Base-by-base conservation (phyloP, 1,140 invertebrate species). In the Oryctes rhinoceros region DNA sequence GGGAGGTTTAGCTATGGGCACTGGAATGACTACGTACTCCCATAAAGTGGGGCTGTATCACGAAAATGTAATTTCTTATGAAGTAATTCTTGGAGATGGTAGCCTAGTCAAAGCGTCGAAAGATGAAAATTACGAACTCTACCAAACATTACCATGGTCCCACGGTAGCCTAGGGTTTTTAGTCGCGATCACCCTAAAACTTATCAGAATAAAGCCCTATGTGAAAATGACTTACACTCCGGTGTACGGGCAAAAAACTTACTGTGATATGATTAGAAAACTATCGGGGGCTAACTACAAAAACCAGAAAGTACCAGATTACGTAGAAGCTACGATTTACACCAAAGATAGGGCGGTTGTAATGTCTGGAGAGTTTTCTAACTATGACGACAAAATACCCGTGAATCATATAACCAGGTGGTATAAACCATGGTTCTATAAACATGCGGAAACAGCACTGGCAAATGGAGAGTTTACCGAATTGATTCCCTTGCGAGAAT, bases 371-470 rank as follows among this genome's bases (percentile, higher is more conserved):
- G 87, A 89, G 48, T 91, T 90, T 85, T 85, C 87, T 13, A 87
- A 90, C 83, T 85, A 86, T 62, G 82, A 84, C 47, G 48, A 81
- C 7, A 82, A 81, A 39, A 71, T 85, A 7, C 76, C 89, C 84
- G 85, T 91, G 18, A 91, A 91, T 82, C 82, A 88, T 62, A 81
- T 91, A 10, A 85, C 89, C 10, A 83, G 81, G 20, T 91, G 90
- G 89, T 80, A 90, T 84, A 91, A 91, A 82, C 91, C 91, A 6
- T 91, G 92, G 92, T 93, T 93, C 84, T 93, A 91, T 85, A 92
- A 91, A 81, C 91, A 93, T 84, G 90, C 90, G 0, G 90, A 92
- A 83, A 84, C 82, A 1, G 91, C 91, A 80, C 81, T 90, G 44
- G 82, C 82, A n/a, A 87, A 84, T 82, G 89, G 87, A 6, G 83